Evolutionary conservation across 92 coral and sea anemone species (phyloP).

Genomic region (Galaxea fascicularis): DNA sequence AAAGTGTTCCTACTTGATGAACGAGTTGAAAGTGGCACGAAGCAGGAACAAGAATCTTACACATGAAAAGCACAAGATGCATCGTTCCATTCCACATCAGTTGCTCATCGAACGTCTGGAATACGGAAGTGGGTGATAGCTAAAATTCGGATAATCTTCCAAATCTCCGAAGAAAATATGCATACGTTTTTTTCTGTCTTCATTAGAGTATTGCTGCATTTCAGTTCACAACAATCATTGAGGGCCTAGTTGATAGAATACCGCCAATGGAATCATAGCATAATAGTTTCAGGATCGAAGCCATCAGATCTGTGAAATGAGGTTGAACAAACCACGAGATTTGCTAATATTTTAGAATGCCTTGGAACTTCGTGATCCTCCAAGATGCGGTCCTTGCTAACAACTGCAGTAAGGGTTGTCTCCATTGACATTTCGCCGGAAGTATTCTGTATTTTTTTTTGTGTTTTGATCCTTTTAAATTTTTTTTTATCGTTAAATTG

Average conservation of each 20-base stretch:
- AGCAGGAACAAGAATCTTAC: too few species aligned
- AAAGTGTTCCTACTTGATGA: too few species aligned
- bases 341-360: not conserved
- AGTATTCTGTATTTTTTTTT: conserved; percentile 3
- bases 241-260: not conserved
- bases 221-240: not conserved
- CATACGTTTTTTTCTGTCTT: too few species aligned
- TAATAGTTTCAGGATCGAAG: not conserved
- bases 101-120: not conserved
- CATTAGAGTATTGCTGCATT: not conserved
- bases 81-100: too few species aligned
- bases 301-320: not conserved
- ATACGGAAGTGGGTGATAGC: not conserved
- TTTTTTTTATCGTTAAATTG: conserved; percentile 25
- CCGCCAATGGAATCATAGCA: not conserved
- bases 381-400: not conserved
- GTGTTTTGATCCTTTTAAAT: conserved; percentile 10
- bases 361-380: not conserved
- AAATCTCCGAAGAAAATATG: not conserved
- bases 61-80: too few species aligned
- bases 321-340: too few species aligned
- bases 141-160: not conserved
- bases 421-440: not conserved
- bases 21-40: too few species aligned
- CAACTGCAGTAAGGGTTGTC: not conserved